A percentile compares a stretch with the other conserved stretches of the same genome.
Evolutionary conservation across 35 echinoderm and acorn worm genomes (phyloP).

Genomic region (Heliocidaris erythrogramma): DNA sequence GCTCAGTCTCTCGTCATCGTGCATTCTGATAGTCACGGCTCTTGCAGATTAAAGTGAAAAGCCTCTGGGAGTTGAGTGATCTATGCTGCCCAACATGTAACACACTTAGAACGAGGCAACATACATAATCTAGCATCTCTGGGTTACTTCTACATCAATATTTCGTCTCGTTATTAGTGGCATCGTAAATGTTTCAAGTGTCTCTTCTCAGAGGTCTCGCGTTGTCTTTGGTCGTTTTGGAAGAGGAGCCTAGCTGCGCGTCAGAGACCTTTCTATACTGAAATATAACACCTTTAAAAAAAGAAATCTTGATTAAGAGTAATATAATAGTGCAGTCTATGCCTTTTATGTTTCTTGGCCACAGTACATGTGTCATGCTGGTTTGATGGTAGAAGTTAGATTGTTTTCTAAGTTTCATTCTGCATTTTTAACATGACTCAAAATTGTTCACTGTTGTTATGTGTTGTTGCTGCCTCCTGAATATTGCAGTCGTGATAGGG

Average conservation of each 20-base stretch:
- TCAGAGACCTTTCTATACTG: not conserved
- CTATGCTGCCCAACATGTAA: not conserved
- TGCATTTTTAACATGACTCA: no score
- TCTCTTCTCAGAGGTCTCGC: not conserved
- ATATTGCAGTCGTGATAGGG: no score
- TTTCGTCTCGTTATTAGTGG: not conserved
- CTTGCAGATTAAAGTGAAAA: not conserved
- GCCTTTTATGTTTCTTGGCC: no score
- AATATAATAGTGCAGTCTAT: no score
- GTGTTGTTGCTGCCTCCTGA: no score
- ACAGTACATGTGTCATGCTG: no score
- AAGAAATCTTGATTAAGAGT: no score
- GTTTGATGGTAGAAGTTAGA: no score
- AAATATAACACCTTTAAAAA: not conserved
- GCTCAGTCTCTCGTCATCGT: not conserved
- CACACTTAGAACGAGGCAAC: not conserved
- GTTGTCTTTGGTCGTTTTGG: not conserved
- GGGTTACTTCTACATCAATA: not conserved
- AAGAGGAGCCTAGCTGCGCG: not conserved
- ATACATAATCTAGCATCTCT: slow-evolving; percentile 6
- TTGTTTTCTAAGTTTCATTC: no score
- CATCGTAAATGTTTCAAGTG: not conserved
- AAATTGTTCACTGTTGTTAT: no score
- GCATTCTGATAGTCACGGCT: not conserved
- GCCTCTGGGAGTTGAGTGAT: not conserved